Percentiles rank a stretch among this genome's conserved stretches.
phyloP scores from a whole-genome alignment of 2,113 vertebrate species.

The Toxotes jaculatrix region DNA sequence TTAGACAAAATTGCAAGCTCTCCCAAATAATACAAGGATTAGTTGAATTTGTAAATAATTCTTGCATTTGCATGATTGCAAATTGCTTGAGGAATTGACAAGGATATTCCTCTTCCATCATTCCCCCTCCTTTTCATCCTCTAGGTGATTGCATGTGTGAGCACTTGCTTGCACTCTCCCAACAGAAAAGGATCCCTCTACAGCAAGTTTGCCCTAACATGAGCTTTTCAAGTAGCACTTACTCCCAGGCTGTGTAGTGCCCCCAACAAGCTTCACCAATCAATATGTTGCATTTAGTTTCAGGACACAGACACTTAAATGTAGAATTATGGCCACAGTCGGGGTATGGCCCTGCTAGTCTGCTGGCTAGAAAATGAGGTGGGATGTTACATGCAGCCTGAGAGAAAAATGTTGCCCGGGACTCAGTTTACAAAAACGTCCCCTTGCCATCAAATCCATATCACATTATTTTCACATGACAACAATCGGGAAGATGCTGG shows the following conservation, averaged over 20 bases:
- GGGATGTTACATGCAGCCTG: slow-evolving; percentile 3
- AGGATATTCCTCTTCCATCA: not conserved
- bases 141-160: slow-evolving; percentile 23
- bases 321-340: slow-evolving; percentile 23
- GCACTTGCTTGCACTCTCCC: slow-evolving; percentile 22
- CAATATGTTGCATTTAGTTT: slow-evolving; percentile 55
- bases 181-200: slow-evolving; percentile 30
- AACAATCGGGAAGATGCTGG: slow-evolving; percentile 13
- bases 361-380: slow-evolving; percentile 18
- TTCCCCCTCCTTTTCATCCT: not conserved
- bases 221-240: slow-evolving; percentile 33
- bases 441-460: slow-evolving; percentile 41
- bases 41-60: slow-evolving; percentile 24
- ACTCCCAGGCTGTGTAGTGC: slow-evolving; percentile 12
- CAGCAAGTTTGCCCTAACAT: slow-evolving; percentile 24
- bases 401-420: slow-evolving; percentile 14
- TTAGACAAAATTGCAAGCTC: slow-evolving; percentile 8
- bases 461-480: slow-evolving; percentile 38
- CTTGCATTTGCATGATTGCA: slow-evolving; percentile 23
- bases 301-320: slow-evolving; percentile 33
- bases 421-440: slow-evolving; percentile 23
- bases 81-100: slow-evolving; percentile 1
- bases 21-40: not conserved
- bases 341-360: slow-evolving; percentile 5
- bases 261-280: slow-evolving; percentile 15